These are phyloP conservation scores for Mobula birostris DNA, from an alignment of 2,113 vertebrate genomes.

Conservation along the genomic window DNA sequence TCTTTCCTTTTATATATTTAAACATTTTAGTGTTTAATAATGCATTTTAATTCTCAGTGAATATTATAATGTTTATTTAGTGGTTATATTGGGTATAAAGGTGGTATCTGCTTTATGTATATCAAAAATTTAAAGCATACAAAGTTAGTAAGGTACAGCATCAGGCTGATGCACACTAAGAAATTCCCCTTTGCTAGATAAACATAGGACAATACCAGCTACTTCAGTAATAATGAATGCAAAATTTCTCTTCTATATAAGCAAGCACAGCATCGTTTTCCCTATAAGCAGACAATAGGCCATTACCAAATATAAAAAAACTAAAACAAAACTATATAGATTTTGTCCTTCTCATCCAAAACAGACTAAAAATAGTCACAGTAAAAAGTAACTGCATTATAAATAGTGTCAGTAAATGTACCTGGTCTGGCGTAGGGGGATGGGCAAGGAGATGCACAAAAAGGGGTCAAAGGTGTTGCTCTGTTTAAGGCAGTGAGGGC, in stretches of 20 bases:
- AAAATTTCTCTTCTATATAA: not conserved
- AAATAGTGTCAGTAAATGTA: conserved; percentile 44
- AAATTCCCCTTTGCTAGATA: no score
- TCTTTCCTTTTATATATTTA: no score
- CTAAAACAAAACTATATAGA: not conserved
- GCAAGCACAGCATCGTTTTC: not conserved
- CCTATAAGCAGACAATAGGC: not conserved
- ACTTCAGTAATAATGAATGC: not conserved
- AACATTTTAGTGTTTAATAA: no score
- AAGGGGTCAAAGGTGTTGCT: conserved; percentile 97
- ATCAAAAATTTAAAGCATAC: no score
- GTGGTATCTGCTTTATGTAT: no score
- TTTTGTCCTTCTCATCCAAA: not conserved
- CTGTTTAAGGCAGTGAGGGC: conserved; percentile 88
- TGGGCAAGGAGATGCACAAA: conserved; percentile 84
- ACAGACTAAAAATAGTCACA: not conserved
- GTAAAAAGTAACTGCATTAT: not conserved
- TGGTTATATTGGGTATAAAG: no score
- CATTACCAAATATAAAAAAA: not conserved
- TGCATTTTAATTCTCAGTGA: no score
- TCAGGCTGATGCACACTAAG: not conserved
- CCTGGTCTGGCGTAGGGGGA: conserved; percentile 87
- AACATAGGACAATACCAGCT: not conserved
- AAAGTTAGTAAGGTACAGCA: not conserved
- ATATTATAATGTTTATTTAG: no score